Evolutionary conservation across 1,140 invertebrate species (phyloP), one percentile per base, ranked within the genome.

Genomic region (Drosophila tristis): DNA sequence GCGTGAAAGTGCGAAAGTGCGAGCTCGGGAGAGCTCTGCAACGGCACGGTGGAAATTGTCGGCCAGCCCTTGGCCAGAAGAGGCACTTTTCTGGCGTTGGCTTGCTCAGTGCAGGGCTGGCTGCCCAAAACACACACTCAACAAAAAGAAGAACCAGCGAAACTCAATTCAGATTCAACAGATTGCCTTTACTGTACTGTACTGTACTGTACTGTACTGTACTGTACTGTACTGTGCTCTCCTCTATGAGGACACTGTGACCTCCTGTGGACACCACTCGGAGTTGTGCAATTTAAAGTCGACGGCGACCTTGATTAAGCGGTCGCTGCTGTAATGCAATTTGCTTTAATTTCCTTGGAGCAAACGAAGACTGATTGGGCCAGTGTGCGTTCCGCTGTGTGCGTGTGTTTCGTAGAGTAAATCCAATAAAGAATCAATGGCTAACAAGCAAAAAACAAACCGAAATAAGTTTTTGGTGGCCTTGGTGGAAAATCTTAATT

Each of bases 1-100:
- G 84, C 78, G 66, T 66, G 76, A 89, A 74, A 86, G 82, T 87
- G 82, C 75, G 75, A 86, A 87, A 87, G 68, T 70, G 82, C 66
- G 67, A 76, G 58, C 60, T 45, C 60, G 47, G 51, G 42, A 53
- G 81, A 49, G 58, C 26, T 39, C 49, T 66, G 45, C 25, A 58
- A 51, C 66, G 82, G 74, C 55, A 75, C 80, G 67, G 86, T 81
- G 86, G 76, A 90, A 90, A 90, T 81, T 11, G 78, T 90, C 63
- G 67, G 68, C 80, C 77, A 81, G 70, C 75, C 78, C 78, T 86
- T 85, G 79, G 29, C 29, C 29, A 2, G 7, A 8, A 8, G 7
- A 8, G 29, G 26, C 26, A 29, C 26, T 29, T 29, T 29, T 6
- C 6, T 29, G 23, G 3, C 74, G 68, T 74, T 66, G 50, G 80